These are phyloP conservation scores for Calephelis nemesis DNA, from an alignment of 1,140 invertebrate genomes.

Conservation along the genomic window DNA sequence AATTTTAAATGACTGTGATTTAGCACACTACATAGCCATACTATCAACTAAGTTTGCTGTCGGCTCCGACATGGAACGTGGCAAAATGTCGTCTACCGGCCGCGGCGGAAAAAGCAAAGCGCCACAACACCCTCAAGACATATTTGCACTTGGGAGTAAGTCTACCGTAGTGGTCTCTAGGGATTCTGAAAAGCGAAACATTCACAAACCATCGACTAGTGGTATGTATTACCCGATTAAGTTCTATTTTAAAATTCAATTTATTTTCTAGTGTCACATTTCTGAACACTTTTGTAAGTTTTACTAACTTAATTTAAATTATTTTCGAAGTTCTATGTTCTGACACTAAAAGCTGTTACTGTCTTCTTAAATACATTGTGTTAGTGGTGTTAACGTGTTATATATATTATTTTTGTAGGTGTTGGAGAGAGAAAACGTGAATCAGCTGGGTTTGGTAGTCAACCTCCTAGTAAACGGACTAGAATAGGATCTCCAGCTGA, in stretches of 20 bases:
- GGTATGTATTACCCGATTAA: constrained; percentile 40
- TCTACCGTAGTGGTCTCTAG: constrained; percentile 70
- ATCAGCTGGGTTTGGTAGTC: constrained; percentile 56
- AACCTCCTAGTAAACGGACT: constrained; percentile 65
- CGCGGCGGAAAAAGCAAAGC: constrained; percentile 74
- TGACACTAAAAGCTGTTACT: too few species aligned
- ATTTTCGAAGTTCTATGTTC: too few species aligned
- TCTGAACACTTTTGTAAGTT: background rate
- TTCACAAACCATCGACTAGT: constrained; percentile 74
- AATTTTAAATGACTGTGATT: too few species aligned
- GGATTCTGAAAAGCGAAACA: constrained; percentile 72
- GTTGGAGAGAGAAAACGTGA: constrained; percentile 73
- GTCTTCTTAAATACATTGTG: background rate
- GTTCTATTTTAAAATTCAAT: background rate
- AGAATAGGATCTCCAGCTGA: constrained; percentile 73
- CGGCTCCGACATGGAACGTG: constrained; percentile 51
- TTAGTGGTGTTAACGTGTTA: background rate
- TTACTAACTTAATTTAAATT: background rate
- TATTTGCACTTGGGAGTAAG: constrained; percentile 73
- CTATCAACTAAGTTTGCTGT: background rate
- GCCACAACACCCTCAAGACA: constrained; percentile 73
- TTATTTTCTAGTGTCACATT: background rate
- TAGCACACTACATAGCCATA: background rate
- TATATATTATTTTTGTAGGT: constrained; percentile 36
- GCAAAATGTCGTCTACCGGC: constrained; percentile 68